phyloP scores from a whole-genome alignment of 2,113 vertebrate genomes.

The Petroica traversi region DNA sequence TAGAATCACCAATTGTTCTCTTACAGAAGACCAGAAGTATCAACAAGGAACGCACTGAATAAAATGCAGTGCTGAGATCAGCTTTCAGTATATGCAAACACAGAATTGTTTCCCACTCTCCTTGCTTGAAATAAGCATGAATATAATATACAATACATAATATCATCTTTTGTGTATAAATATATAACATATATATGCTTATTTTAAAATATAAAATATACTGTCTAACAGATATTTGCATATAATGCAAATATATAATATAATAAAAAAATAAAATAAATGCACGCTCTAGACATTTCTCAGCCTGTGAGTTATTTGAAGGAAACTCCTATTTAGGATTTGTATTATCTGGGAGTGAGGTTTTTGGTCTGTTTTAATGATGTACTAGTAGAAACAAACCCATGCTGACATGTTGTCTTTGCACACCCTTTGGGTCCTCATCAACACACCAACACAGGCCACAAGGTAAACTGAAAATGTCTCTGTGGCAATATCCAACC shows the following conservation, averaged over 20 bases:
- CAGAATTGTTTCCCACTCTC: not conserved
- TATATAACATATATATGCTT: not conserved
- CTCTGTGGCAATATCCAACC: not conserved
- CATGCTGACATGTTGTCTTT: not conserved
- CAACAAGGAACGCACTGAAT: not conserved
- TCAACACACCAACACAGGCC: not conserved
- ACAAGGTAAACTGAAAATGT: not conserved
- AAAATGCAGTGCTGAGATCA: not conserved
- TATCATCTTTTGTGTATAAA: not conserved
- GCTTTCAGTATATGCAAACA: not conserved
- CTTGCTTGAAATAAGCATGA: not conserved
- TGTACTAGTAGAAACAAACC: not conserved
- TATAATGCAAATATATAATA: not conserved
- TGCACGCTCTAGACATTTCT: not conserved
- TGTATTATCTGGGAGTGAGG: not conserved
- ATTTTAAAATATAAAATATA: not conserved
- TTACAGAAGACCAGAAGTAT: not conserved
- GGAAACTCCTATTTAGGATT: not conserved
- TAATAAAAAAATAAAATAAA: not conserved
- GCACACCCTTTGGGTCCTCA: not conserved
- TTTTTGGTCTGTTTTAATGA: not conserved
- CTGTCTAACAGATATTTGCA: not conserved
- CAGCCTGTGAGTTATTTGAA: not conserved
- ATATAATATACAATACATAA: not conserved
- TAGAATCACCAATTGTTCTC: not conserved